Evolutionary conservation across 2,797 vertebrate species (phyloP).

Genomic region (Lagodon rhomboides): DNA sequence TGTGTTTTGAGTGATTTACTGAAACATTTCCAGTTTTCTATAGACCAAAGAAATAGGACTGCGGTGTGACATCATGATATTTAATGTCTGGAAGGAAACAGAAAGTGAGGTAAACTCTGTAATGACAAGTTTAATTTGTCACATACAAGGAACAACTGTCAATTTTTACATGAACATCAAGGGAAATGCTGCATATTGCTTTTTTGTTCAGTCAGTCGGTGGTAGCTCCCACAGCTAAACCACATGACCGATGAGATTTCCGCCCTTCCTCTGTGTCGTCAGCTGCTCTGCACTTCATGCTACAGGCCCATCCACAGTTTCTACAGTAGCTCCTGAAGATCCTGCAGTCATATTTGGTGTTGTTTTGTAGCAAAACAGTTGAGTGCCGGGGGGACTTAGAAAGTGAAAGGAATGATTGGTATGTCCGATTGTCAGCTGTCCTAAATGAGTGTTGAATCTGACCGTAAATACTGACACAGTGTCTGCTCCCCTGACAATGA

Average conservation of each 20-base stretch:
- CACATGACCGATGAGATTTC: background rate
- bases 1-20: background rate
- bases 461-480: slow-evolving; percentile 59
- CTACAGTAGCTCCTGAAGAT: background rate
- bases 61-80: background rate
- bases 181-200: background rate
- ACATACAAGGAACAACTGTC: background rate
- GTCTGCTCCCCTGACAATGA: slow-evolving; percentile 67
- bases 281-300: too few species aligned
- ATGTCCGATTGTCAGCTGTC: slow-evolving; percentile 27
- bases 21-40: background rate
- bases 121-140: background rate
- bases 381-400: slow-evolving; percentile 9
- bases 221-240: background rate
- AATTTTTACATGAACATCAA: background rate
- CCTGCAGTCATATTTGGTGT: background rate
- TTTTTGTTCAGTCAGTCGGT: background rate
- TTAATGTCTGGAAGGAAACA: background rate
- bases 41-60: too few species aligned
- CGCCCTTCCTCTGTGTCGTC: background rate
- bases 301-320: background rate
- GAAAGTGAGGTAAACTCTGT: background rate
- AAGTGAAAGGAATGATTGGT: slow-evolving; percentile 48
- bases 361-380: background rate
- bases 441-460: slow-evolving; percentile 40